These are phyloP conservation scores for Monodelphis domestica DNA, from an alignment of 2,797 vertebrate genomes.

Conservation along the genomic window DNA sequence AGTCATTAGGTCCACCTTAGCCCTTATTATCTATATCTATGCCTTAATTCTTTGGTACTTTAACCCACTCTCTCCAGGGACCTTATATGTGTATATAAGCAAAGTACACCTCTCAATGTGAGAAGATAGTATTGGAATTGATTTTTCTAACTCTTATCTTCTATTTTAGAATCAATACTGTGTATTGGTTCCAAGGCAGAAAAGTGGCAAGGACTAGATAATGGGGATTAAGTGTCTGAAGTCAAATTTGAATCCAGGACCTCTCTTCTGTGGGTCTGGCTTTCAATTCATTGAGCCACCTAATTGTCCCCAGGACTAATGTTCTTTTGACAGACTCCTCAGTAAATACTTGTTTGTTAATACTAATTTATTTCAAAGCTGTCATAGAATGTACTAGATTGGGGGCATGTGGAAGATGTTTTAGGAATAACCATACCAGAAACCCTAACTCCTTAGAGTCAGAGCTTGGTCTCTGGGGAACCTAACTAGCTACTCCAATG, in stretches of 20 bases:
- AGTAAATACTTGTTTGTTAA: background rate
- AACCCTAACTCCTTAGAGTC: background rate
- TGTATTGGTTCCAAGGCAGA: too few species aligned
- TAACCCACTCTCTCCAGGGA: background rate
- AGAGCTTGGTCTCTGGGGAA: background rate
- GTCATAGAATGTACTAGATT: background rate
- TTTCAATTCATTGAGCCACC: too few species aligned
- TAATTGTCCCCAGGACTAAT: too few species aligned
- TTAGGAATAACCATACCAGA: background rate
- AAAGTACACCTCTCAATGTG: background rate
- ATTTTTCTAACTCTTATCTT: too few species aligned
- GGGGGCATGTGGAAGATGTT: background rate
- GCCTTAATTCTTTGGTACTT: background rate
- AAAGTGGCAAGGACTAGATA: too few species aligned
- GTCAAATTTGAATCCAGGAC: too few species aligned
- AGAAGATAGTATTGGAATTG: background rate
- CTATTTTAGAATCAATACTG: too few species aligned
- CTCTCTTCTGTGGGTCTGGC: too few species aligned
- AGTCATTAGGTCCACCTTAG: background rate
- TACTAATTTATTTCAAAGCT: background rate
- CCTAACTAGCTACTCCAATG: background rate
- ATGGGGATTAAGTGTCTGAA: too few species aligned
- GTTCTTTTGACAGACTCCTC: background rate
- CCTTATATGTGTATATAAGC: background rate
- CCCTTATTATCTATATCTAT: background rate